Base-by-base conservation (phyloP, 2,888 invertebrate genomes). In the Ctena decussata region DNA sequence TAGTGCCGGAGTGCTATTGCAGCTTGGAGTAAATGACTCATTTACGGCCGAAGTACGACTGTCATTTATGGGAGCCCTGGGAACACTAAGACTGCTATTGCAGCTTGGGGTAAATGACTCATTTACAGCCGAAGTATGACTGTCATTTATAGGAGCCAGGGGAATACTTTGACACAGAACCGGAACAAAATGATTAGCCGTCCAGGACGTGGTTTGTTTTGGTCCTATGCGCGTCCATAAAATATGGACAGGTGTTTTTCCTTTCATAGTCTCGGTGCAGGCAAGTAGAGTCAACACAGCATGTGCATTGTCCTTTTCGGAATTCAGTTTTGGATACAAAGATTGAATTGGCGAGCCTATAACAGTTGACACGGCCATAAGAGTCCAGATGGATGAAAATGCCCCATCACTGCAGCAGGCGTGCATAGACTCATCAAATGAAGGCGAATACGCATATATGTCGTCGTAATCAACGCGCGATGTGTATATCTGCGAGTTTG, bases 331-430 rank as follows among this genome's bases (percentile, higher is more conserved):
- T 3, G 65, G 65, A 65, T 65, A 65, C 15, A 65, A 30, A 32
- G 65, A 65, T n/a, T 65, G 65, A 32, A 65, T 65, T n/a, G 65
- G 65, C 35, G 35, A 35, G 8, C 65, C 65, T 12, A 65, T 65
- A 15, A 35, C 35, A 35, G 3, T 65, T 65, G 30, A 5, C 27
- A 65, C 12, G 21, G 65, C 65, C 65, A 65, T 65, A 12, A 65
- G 8, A 2, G 65, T 65, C 65, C 65, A 65, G 21, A 65, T 35
- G 11, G 65, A 65, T 3, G 65, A 65, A 35, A 65, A 65, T 30
- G 21, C 30, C 6, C 35, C 32, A 21, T 57, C 57, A 27, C 21
- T 15, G 35, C 65, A 65, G n/a, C 65, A 65, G 21, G 30, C 21
- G 12, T 65, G 30, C 30, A 35, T 27, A 15, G 65, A 65, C 35